Percentiles rank a stretch among this genome's conserved stretches.
Evolutionary conservation across 2,888 invertebrate species (phyloP).

Genomic region (Alentia gelatinosa): DNA sequence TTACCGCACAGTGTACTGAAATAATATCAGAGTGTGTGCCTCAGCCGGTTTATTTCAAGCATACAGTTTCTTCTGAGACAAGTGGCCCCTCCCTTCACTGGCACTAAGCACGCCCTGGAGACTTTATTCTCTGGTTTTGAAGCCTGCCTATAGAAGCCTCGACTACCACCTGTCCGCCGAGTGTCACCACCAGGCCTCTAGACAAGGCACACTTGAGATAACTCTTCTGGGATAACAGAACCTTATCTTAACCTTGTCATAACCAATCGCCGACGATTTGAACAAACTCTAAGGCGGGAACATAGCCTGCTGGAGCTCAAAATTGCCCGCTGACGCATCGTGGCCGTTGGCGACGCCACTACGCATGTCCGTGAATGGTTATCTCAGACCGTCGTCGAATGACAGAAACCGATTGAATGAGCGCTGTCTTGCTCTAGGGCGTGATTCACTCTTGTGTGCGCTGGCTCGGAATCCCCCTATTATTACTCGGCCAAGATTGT

Average conservation of each 20-base stretch:
- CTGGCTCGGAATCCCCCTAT: conserved; percentile 44
- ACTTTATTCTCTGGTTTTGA: conserved; percentile 4
- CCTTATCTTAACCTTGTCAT: conserved; percentile 54
- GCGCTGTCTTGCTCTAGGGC: not conserved
- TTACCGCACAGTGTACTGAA: not conserved
- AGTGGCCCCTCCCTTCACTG: not conserved
- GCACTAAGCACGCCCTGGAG: conserved; percentile 42
- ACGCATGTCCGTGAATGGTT: conserved; percentile 48
- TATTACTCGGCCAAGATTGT: conserved; percentile 20
- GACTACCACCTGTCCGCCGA: conserved; percentile 42
- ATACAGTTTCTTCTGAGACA: conserved; percentile 14
- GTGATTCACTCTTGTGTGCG: not conserved
- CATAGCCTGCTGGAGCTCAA: conserved; percentile 24
- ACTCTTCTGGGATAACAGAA: conserved; percentile 49
- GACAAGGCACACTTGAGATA: conserved; percentile 31
- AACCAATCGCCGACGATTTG: conserved; percentile 51
- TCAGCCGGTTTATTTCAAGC: not conserved
- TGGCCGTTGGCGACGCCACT: conserved; percentile 25
- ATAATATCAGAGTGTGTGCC: not conserved
- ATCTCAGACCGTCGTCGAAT: conserved; percentile 46
- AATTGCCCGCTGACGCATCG: conserved; percentile 49
- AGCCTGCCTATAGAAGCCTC: not conserved
- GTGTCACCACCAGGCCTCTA: conserved; percentile 25
- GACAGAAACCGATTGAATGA: conserved; percentile 48
- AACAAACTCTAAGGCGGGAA: conserved; percentile 48